Evolutionary conservation across 1,140 invertebrate genomes (phyloP), one percentile per base, ranked within the genome.

Genomic region (Drosophila azteca): DNA sequence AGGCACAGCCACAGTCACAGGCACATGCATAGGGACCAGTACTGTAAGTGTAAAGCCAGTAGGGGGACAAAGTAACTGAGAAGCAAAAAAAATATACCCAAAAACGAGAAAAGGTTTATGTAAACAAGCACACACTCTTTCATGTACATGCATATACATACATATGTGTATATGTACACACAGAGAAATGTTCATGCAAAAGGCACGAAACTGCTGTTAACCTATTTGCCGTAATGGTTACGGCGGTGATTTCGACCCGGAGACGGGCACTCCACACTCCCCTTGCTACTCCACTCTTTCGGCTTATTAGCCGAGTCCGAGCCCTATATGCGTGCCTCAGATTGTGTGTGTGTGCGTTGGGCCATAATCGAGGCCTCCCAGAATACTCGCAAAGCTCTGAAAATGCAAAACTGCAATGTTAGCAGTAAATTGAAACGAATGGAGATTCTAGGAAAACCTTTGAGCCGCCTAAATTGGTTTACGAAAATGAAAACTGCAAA

Each of bases 151-250:
- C 7, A 29, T 20, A 11, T 52, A 22, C 39, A 20, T 26, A 63
- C 20, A 35, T 41, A 45, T 45, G 54, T n/a, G 11, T 17, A 41
- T 22, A 48, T 43, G 49, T 39, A 58, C 62, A 58, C 44, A 43
- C 45, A 49, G 54, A 52, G 59, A 77, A 64, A 57, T 75, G 72
- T 79, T 77, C 77, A 64, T 65, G 81, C 82, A 65, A 75, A 87
- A 75, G 78, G 78, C 81, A 85, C 81, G 82, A 87, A 84, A 85
- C 61, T 63, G 81, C 81, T 87, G 81, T 85, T 85, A 85, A 85
- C 82, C 82, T 75, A 85, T 85, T 85, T 87, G 82, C 68, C 82
- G 68, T 83, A 84, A 71, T 79, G 57, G 74, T 67, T 78, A 83
- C 62, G 61, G 59, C 69, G 70, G 69, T 62, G 57, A 73, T 80